phyloP scores from a whole-genome alignment of 2,797 vertebrate genomes.

The Pipistrellus pygmaeus region DNA sequence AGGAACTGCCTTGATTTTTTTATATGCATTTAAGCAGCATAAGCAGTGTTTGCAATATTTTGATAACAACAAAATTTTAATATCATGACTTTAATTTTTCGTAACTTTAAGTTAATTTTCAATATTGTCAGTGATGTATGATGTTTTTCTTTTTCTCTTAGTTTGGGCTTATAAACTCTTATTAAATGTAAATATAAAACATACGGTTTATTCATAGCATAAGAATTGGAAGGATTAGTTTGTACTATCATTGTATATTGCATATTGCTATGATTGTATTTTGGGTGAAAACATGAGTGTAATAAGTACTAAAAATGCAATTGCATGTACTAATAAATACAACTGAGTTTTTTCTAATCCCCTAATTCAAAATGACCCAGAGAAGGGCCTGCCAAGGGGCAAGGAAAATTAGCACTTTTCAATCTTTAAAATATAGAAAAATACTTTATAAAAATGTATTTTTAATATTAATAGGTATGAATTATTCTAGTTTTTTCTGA shows the following conservation, averaged over 20 bases:
- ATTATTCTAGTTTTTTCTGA: constrained; percentile 52
- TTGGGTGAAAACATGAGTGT: constrained; percentile 37
- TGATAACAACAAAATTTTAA: constrained; percentile 34
- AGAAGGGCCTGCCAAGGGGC: background rate
- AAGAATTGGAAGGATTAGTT: constrained; percentile 24
- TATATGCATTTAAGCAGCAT: background rate
- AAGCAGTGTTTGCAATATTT: constrained; percentile 26
- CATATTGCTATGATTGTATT: constrained; percentile 51
- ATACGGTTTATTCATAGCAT: background rate
- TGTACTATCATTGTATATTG: background rate
- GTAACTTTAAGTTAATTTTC: constrained; percentile 32
- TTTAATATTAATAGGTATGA: constrained; percentile 13
- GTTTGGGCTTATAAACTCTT: constrained; percentile 20
- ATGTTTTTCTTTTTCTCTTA: constrained; percentile 43
- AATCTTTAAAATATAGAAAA: constrained; percentile 54
- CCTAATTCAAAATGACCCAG: constrained; percentile 42
- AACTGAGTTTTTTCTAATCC: constrained; percentile 54
- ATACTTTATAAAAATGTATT: background rate
- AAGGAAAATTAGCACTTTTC: constrained; percentile 34
- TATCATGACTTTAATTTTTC: background rate
- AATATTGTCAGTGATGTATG: constrained; percentile 8
- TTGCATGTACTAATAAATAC: constrained; percentile 5
- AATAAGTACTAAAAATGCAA: background rate
- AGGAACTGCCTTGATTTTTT: constrained; percentile 42
- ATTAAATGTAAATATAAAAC: constrained; percentile 16